These are phyloP conservation scores for Hypomecis atomaria DNA, from an alignment of 2,888 invertebrate genomes.

Conservation along the genomic window DNA sequence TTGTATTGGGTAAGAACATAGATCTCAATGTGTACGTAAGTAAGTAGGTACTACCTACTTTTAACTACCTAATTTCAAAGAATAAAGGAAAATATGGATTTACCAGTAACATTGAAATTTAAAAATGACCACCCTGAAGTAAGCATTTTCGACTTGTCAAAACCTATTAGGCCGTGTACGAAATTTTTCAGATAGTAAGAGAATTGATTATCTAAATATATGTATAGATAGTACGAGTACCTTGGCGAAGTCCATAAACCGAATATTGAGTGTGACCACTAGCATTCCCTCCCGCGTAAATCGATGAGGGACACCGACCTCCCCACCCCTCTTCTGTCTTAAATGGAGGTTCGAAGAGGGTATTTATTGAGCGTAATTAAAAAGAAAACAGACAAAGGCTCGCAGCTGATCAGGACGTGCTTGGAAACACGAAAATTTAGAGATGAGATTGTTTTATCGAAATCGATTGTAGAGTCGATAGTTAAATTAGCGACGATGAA, in stretches of 20 bases:
- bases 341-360: conserved; percentile 50
- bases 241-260: not conserved
- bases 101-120: too few species aligned
- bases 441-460: conserved; percentile 44
- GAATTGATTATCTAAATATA: too few species aligned
- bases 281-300: conserved; percentile 32
- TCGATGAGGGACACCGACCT: conserved; percentile 46
- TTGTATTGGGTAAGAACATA: too few species aligned
- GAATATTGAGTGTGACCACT: conserved; percentile 29
- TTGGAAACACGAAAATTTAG: conserved; percentile 62
- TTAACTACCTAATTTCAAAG: too few species aligned
- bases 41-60: too few species aligned
- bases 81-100: too few species aligned
- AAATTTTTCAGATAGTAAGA: too few species aligned
- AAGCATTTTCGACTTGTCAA: too few species aligned
- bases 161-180: too few species aligned
- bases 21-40: too few species aligned
- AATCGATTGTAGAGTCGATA: conserved; percentile 4
- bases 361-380: conserved; percentile 81
- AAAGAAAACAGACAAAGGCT: conserved; percentile 80
- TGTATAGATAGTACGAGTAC: not conserved
- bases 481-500: not conserved
- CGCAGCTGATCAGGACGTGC: conserved; percentile 78
- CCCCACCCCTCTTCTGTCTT: conserved; percentile 49
- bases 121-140: too few species aligned